Conservation (phyloP, 2,888 invertebrate species). For the Ectemnius continuus region DNA sequence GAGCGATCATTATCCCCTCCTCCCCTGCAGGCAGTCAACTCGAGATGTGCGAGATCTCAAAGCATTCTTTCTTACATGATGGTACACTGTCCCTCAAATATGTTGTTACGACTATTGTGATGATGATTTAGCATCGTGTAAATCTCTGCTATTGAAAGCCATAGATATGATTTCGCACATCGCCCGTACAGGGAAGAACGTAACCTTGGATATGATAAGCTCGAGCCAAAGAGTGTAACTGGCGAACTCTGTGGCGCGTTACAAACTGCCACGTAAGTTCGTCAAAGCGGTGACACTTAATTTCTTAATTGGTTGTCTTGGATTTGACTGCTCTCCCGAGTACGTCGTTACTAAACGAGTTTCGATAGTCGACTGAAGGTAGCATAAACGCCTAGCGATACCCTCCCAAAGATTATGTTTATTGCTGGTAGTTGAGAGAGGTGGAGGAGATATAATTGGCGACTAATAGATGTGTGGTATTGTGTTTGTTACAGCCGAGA, state of each 20-base stretch:
- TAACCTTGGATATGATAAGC: conserved; percentile 62
- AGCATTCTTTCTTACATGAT: conserved; percentile 1
- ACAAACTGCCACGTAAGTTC: conserved; percentile 41
- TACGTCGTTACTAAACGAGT: conserved; percentile 46
- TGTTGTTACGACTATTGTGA: conserved; percentile 2
- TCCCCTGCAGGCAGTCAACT: conserved; percentile 62
- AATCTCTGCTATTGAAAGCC: background rate
- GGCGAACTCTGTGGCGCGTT: conserved; percentile 31
- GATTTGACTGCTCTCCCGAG: conserved; percentile 67
- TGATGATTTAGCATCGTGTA: background rate
- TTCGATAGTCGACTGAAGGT: conserved; percentile 23
- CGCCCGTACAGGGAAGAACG: conserved; percentile 63
- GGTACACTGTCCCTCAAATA: background rate
- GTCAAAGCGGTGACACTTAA: conserved; percentile 29
- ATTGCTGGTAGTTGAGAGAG: conserved; percentile 59
- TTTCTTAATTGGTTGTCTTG: conserved; percentile 66
- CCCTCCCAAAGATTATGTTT: conserved; percentile 62
- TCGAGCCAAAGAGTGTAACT: conserved; percentile 49
- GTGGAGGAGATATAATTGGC: conserved; percentile 54
- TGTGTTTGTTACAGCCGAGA: conserved; percentile 78
- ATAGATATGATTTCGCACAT: conserved; percentile 62
- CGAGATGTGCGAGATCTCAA: conserved; percentile 65
- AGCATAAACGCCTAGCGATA: conserved; percentile 57
- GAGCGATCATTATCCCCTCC: conserved; percentile 68
- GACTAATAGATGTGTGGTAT: conserved; percentile 73